Evolutionary conservation across 2,888 invertebrate genomes (phyloP).

Genomic region (Agonopterix alstromeriana): DNA sequence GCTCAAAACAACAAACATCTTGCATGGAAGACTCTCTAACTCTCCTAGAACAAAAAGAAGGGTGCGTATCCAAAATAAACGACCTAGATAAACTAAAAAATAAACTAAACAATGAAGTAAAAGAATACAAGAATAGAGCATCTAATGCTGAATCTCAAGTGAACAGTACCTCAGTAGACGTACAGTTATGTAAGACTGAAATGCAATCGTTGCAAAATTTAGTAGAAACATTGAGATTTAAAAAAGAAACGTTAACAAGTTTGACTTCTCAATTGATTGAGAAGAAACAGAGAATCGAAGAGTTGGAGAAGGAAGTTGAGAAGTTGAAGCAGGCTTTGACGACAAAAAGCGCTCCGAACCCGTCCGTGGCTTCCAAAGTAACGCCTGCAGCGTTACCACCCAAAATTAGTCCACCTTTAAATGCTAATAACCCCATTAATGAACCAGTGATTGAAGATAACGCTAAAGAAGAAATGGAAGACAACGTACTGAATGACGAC

Average conservation of each 20-base stretch:
- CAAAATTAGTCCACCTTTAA: slow-evolving; percentile 53
- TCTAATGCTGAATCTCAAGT: slow-evolving; percentile 51
- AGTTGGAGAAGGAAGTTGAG: slow-evolving; percentile 56
- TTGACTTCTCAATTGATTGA: slow-evolving; percentile 47
- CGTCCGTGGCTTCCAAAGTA: slow-evolving; percentile 42
- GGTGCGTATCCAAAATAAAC: slow-evolving; percentile 48
- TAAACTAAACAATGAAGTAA: slow-evolving; percentile 41
- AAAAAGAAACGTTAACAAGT: slow-evolving; percentile 54
- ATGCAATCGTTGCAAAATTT: slow-evolving; percentile 63
- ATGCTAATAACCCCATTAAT: slow-evolving; percentile 42
- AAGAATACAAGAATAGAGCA: slow-evolving; percentile 40
- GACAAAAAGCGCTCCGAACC: slow-evolving; percentile 49
- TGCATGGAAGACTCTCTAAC: slow-evolving; percentile 61
- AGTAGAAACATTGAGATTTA: slow-evolving; percentile 64
- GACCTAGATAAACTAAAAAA: slow-evolving; percentile 50
- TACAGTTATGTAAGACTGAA: slow-evolving; percentile 63
- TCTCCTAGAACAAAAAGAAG: slow-evolving; percentile 57
- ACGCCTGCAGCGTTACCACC: slow-evolving; percentile 60
- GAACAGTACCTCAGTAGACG: slow-evolving; percentile 54
- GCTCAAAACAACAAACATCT: slow-evolving; percentile 56
- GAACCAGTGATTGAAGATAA: slow-evolving; percentile 62
- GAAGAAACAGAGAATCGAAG: slow-evolving; percentile 54
- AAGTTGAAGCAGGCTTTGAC: slow-evolving; percentile 48
- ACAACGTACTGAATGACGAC: slow-evolving; percentile 56
- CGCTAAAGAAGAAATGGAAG: slow-evolving; percentile 71